Evolutionary conservation across 2,888 invertebrate species (phyloP).

Genomic region (Macrosoma leucophasiata): DNA sequence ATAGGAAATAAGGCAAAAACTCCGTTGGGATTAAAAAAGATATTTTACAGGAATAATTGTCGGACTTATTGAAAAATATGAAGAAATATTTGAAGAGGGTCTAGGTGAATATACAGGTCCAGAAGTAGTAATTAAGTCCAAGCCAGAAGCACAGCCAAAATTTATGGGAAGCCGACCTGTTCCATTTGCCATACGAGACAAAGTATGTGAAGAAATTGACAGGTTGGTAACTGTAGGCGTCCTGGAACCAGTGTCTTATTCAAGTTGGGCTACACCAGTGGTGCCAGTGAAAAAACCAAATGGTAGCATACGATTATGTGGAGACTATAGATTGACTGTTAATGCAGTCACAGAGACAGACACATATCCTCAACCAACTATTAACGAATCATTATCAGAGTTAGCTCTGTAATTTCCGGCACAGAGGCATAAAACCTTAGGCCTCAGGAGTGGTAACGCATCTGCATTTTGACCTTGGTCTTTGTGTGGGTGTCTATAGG

Average conservation of each 20-base stretch:
- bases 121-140: slow-evolving; percentile 1
- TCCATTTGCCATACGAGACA: slow-evolving; percentile 1
- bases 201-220: slow-evolving; percentile 2
- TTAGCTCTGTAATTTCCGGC: no score
- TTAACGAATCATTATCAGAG: slow-evolving; percentile 20
- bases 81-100: no score
- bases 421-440: no score
- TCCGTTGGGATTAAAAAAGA: no score
- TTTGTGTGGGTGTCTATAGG: no score
- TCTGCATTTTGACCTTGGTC: no score
- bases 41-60: no score
- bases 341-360: slow-evolving; percentile 15
- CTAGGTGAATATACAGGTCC: slow-evolving; percentile 5
- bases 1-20: no score
- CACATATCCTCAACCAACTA: slow-evolving; percentile 17
- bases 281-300: slow-evolving; percentile 14
- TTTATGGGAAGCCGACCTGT: slow-evolving; percentile 5
- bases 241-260: slow-evolving; percentile 17
- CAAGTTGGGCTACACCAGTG: slow-evolving; percentile 21
- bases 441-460: no score
- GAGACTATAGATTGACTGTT: slow-evolving; percentile 19
- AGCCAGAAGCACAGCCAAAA: not conserved
- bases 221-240: slow-evolving; percentile 5
- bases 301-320: slow-evolving; percentile 21
- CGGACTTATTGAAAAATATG: no score